Evolutionary conservation across 2,888 invertebrate species (phyloP), one percentile per base, ranked within the genome.

Genomic region (Erebia epiphron): DNA sequence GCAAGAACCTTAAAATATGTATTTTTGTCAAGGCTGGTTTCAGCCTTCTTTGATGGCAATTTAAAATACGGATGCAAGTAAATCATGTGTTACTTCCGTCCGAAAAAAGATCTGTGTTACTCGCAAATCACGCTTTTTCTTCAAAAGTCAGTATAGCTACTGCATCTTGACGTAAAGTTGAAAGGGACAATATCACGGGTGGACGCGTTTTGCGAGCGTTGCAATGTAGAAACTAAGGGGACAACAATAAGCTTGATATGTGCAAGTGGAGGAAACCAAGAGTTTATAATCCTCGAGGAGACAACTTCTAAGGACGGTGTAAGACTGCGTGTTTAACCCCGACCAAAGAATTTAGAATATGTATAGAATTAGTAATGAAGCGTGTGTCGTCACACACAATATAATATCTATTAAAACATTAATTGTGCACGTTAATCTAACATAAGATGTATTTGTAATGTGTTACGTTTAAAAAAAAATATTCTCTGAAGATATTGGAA

Each of bases 171-270:
- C 58, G 26, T 67, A 16, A 46, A 66, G 66, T 66, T 52, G 21
- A 58, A 67, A 67, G 73, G 67, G 77, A 79, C 80, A 83, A 84
- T 85, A 78, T 82, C 80, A 75, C 72, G 76, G 77, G 74, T 76
- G 76, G 76, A 80, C 77, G 77, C 77, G 78, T 80, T 82, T 58
- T 58, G 57, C 58, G 67, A 67, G 67, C 58, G 60, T 60, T 16
- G 60, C 67, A 52, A 26, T 10, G 60, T 50, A 52, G 50, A 52
- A 67, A 67, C 67, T 52, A 67, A 67, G 67, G 52, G 52, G 61
- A 61, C 67, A 67, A 52, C 67, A 67, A 67, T 67, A 67, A 67
- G 67, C 67, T 61, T 67, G 61, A 67, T 61, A 67, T 61, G 67
- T 67, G 67, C 67, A 67, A 67, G 52, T 67, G 52, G 61, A 52